These are phyloP conservation scores for Porites lobata DNA, from an alignment of 92 coral and sea anemone species.

Conservation along the genomic window DNA sequence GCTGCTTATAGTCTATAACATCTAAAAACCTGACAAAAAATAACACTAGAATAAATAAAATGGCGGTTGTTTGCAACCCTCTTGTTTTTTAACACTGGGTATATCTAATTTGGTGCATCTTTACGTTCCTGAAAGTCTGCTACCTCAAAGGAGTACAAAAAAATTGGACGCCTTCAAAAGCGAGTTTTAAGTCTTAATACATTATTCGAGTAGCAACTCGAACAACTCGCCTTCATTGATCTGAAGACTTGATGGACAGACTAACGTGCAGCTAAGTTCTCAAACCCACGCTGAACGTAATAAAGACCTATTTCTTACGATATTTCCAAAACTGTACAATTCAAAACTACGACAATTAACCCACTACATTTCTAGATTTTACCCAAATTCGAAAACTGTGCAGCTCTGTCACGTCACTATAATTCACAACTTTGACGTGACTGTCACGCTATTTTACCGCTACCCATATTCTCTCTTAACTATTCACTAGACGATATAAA, in stretches of 20 bases:
- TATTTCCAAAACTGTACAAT: not conserved
- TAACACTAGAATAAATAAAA: slow-evolving; percentile 11
- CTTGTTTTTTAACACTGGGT: no score
- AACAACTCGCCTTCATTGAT: no score
- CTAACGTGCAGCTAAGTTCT: no score
- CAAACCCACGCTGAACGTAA: not conserved
- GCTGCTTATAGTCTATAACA: not conserved
- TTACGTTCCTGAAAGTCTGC: not conserved
- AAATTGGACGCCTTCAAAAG: no score
- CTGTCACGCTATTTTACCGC: not conserved
- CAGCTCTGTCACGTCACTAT: not conserved
- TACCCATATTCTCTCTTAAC: not conserved
- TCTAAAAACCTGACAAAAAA: not conserved
- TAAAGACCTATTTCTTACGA: not conserved
- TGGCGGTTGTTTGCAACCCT: slow-evolving; percentile 17
- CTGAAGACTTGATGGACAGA: no score
- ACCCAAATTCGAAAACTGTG: no score
- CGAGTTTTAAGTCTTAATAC: no score
- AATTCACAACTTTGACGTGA: not conserved
- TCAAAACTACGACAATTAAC: not conserved
- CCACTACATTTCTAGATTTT: not conserved
- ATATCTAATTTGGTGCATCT: slow-evolving; percentile 3
- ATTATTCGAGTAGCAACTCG: no score
- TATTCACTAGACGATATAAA: not conserved
- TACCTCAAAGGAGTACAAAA: no score